These are phyloP conservation scores for Apostichopus californicus DNA, from an alignment of 35 echinoderm and acorn worm genomes.

Conservation along the genomic window DNA sequence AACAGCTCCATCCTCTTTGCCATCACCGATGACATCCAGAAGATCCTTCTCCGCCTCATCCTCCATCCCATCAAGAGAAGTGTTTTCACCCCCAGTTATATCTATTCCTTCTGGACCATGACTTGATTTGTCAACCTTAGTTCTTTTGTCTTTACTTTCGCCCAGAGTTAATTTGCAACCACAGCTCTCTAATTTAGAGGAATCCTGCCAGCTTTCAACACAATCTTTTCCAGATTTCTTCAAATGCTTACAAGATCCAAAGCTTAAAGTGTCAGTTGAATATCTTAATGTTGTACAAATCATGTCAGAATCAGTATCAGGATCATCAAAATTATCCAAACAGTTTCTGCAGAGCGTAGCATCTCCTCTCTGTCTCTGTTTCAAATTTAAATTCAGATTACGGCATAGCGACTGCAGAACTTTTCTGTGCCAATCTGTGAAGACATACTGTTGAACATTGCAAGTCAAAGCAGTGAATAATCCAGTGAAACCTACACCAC, in stretches of 20 bases:
- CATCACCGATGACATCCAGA: too few relatives aligned
- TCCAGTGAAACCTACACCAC: conserved; percentile 58
- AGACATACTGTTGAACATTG: conserved; percentile 5
- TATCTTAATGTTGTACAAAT: neutral
- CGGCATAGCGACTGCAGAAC: conserved; percentile 26
- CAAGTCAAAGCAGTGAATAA: conserved; percentile 31
- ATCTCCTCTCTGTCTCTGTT: neutral
- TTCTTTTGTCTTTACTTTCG: neutral
- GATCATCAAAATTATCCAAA: neutral
- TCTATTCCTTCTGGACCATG: too few relatives aligned
- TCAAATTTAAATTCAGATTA: conserved; percentile 49
- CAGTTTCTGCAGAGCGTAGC: neutral
- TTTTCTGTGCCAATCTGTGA: conserved; percentile 49
- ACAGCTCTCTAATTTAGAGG: neutral
- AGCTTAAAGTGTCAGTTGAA: neutral
- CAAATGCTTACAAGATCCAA: too few relatives aligned
- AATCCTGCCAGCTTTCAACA: neutral
- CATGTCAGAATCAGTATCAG: neutral
- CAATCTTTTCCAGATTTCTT: neutral
- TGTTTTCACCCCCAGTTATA: too few relatives aligned
- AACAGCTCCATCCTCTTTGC: too few relatives aligned
- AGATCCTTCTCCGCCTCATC: too few relatives aligned
- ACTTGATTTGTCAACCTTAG: too few relatives aligned
- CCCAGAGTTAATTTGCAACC: too few relatives aligned
- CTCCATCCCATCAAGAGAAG: too few relatives aligned